Base-by-base conservation (phyloP, 2,113 vertebrate species). In the Pterophyllum scalare region DNA sequence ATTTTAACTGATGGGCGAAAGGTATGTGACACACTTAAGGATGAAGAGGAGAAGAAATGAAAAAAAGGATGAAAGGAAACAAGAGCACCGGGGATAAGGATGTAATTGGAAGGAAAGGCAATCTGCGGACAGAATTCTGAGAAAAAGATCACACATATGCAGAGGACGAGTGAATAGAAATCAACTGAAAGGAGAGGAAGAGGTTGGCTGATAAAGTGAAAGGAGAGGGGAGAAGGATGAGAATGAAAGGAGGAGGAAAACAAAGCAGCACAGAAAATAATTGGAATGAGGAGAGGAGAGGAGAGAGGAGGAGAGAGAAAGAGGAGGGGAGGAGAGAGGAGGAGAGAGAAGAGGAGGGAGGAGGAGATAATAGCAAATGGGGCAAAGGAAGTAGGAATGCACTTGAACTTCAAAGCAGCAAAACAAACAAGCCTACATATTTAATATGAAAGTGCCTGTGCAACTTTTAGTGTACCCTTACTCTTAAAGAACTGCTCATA, bases 351-450 rank as follows among this genome's bases (percentile, higher is more conserved):
- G 57, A 79, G 31, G 46, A 56, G 33, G 64, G 59, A 20, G 56
- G 56, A 62, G 57, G 54, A 40, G 59, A 83, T 46, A 81, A 80
- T 15, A 79, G 65, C 31, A 60, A 31, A 49, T 17, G 19, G 59
- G 49, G 74, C 24, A 77, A 74, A 77, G 81, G 26, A 54, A 33
- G 52, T 12, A 28, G n/a, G 62, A 86, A 84, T 33, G 6, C 78
- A 85, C 59, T 83, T 74, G 24, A 92, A 88, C 61, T 87, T 89
- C 84, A 88, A 90, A 92, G 89, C 26, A 82, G 57, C 57, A 62
- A 83, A 90, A 88, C 83, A 94, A 91, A 90, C 80, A 89, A 67
- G 64, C 43, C 80, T 56, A 76, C 78, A 85, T 80, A 86, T 87
- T 86, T 24, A 83, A 93, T 86, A 92, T 74, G 80, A 89, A 91